phyloP scores from a whole-genome alignment of 2,888 invertebrate species.

The Yponomeuta malinellus region DNA sequence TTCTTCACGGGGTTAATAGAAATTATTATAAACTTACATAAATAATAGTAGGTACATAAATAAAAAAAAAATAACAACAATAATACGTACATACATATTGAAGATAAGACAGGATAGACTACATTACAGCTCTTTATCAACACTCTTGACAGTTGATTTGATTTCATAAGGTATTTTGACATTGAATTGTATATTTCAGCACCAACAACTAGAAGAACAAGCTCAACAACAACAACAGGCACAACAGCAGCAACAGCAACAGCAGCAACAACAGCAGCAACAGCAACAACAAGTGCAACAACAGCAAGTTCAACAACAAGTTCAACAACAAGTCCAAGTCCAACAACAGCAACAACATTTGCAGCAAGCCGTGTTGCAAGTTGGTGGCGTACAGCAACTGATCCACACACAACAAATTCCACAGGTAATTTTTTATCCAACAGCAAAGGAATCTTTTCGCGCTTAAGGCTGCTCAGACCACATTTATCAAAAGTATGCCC shows the following conservation, averaged over 20 bases:
- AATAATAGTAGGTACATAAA: too few relatives aligned
- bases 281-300: constrained; percentile 17
- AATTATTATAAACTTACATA: too few relatives aligned
- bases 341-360: constrained; percentile 35
- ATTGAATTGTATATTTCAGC: not conserved
- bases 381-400: constrained; percentile 63
- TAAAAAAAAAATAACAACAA: too few relatives aligned
- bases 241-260: constrained; percentile 34
- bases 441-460: not conserved
- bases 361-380: constrained; percentile 61
- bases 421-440: constrained; percentile 28
- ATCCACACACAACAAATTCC: constrained; percentile 55
- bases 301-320: constrained; percentile 28
- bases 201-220: constrained; percentile 29
- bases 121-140: too few relatives aligned
- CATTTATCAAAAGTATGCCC: too few relatives aligned
- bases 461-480: not conserved
- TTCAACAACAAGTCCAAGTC: constrained; percentile 26
- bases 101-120: too few relatives aligned
- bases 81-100: too few relatives aligned
- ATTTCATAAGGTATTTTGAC: too few relatives aligned
- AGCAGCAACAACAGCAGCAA: constrained; percentile 31
- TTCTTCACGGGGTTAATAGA: too few relatives aligned
- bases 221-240: constrained; percentile 34
- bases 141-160: too few relatives aligned